Evolutionary conservation across 2,113 vertebrate species (phyloP).

Genomic region (Lamprologus tigripictilis): DNA sequence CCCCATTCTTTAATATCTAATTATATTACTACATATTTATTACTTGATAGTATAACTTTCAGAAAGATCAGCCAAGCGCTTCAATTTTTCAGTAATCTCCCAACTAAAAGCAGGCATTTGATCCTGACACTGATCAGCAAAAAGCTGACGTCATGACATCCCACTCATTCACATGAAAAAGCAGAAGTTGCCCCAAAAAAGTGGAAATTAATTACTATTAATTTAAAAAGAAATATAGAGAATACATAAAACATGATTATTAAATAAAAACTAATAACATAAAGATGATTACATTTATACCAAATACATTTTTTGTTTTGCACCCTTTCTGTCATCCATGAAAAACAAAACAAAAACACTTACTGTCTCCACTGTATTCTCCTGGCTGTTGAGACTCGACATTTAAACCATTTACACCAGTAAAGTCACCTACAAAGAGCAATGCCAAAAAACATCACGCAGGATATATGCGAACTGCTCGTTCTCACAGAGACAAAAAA

Average conservation of each 20-base stretch:
- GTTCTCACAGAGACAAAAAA: not conserved
- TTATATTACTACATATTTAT: not conserved
- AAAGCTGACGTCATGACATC: not conserved
- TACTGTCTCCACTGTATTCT: conserved; percentile 89
- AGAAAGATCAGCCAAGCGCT: not conserved
- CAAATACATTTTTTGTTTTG: not conserved
- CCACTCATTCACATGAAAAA: not conserved
- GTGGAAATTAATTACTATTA: not conserved
- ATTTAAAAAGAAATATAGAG: not conserved
- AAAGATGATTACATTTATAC: not conserved
- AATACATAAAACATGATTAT: not conserved
- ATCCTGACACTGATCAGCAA: not conserved
- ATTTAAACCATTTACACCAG: conserved; percentile 71
- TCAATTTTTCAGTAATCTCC: not conserved
- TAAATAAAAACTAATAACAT: not conserved
- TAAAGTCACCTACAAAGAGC: conserved; percentile 70
- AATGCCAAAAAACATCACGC: not conserved
- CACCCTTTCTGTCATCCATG: not conserved
- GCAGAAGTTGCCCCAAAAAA: not conserved
- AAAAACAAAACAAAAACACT: conserved; percentile 46
- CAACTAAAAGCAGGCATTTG: not conserved
- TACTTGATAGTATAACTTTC: not conserved
- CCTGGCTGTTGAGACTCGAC: conserved; percentile 78
- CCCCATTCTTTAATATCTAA: not conserved
- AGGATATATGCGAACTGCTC: not conserved